phyloP scores from a whole-genome alignment of 2,113 vertebrate genomes.

The Perca fluviatilis region DNA sequence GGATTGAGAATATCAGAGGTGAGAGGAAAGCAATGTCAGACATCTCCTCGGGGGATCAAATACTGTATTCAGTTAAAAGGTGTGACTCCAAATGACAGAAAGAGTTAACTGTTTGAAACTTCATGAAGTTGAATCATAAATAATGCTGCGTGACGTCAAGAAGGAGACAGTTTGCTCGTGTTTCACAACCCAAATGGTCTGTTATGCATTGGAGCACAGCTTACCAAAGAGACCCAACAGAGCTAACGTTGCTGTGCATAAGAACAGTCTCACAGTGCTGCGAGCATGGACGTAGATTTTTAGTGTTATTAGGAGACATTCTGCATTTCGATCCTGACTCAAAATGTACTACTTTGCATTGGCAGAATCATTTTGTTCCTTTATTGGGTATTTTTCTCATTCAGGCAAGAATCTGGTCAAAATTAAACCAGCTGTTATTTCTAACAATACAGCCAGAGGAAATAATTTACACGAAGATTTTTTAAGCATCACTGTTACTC shows the following conservation, averaged over 20 bases:
- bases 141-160: conserved; percentile 13
- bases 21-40: conserved; percentile 64
- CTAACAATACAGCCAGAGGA: neutral
- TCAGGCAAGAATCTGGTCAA: neutral
- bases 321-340: neutral
- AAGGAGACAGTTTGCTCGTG: neutral
- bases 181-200: conserved; percentile 3
- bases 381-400: neutral
- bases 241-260: neutral
- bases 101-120: conserved; percentile 42
- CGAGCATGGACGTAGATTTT: neutral
- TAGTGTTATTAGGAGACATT: neutral
- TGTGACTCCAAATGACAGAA: conserved; percentile 24
- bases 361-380: neutral
- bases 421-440: neutral
- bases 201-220: conserved; percentile 11
- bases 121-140: neutral
- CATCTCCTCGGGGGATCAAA: conserved; percentile 44
- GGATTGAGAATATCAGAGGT: conserved; percentile 63
- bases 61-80: conserved; percentile 30
- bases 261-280: neutral
- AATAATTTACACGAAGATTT: no score
- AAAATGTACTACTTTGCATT: neutral
- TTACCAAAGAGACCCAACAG: neutral
- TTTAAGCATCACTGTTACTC: neutral